Percentiles rank a stretch among this genome's conserved stretches.
Evolutionary conservation across 2,113 vertebrate genomes (phyloP).

Genomic region (Pristiophorus japonicus): DNA sequence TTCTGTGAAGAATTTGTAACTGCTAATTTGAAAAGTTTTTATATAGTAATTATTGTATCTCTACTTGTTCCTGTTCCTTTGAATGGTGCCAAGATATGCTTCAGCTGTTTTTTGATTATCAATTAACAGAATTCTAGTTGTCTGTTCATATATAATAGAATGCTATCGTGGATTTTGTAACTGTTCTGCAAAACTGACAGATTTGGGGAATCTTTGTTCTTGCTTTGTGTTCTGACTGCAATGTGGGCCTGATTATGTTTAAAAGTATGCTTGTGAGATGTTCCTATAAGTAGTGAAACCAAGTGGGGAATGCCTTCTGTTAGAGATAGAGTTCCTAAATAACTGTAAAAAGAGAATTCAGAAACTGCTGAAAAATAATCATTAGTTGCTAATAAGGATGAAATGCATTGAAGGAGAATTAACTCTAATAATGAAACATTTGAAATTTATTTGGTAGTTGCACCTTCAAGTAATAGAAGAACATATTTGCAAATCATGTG

Average conservation of each 20-base stretch:
- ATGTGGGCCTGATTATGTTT: neutral
- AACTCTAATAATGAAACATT: neutral
- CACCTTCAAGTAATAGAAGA: neutral
- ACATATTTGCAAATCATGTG: neutral
- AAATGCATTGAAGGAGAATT: neutral
- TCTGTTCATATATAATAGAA: neutral
- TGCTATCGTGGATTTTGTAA: neutral
- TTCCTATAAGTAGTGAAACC: neutral
- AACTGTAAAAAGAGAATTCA: neutral
- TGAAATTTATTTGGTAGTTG: neutral
- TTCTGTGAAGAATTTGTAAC: neutral
- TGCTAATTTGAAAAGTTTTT: neutral
- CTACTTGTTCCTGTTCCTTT: neutral
- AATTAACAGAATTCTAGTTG: neutral
- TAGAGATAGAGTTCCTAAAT: neutral
- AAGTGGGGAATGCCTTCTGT: neutral
- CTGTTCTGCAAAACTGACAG: neutral
- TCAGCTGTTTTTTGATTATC: neutral
- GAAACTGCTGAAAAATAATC: neutral
- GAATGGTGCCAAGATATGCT: neutral
- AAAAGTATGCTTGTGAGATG: neutral
- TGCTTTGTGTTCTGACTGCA: neutral
- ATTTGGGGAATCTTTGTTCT: neutral
- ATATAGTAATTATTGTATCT: neutral
- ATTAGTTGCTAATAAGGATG: neutral